Percentiles rank a stretch among this genome's conserved stretches.
Evolutionary conservation across 2,888 invertebrate species (phyloP).

Genomic region (Ypsolopha scabrella): DNA sequence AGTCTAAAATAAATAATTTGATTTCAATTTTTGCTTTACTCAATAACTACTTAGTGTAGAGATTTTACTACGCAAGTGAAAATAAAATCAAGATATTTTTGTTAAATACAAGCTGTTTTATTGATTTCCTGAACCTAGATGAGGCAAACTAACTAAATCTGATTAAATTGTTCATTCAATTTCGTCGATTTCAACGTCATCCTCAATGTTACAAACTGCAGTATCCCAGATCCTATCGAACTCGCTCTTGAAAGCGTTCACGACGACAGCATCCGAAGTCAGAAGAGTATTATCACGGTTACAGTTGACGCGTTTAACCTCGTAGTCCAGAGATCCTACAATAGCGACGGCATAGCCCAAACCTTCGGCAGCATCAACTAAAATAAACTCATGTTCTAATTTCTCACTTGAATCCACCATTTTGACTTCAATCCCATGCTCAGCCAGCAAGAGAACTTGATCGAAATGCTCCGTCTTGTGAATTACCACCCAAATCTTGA

Average conservation of each 20-base stretch:
- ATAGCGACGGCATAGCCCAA: slow-evolving; percentile 29
- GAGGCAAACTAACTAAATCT: no score
- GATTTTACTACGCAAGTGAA: slow-evolving; percentile 31
- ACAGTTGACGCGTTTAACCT: slow-evolving; percentile 25
- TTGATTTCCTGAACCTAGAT: slow-evolving; percentile 13
- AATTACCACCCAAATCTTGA: slow-evolving; percentile 30
- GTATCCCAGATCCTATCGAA: slow-evolving; percentile 41
- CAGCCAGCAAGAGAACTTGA: slow-evolving; percentile 22
- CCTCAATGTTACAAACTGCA: slow-evolving; percentile 7
- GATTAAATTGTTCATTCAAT: slow-evolving; percentile 1
- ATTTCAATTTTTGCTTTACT: slow-evolving; percentile 4
- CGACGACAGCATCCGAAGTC: slow-evolving; percentile 28
- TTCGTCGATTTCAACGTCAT: slow-evolving; percentile 6
- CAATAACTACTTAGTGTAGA: slow-evolving; percentile 21
- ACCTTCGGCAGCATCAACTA: slow-evolving; percentile 28
- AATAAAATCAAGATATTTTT: slow-evolving; percentile 60
- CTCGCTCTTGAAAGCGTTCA: slow-evolving; percentile 29
- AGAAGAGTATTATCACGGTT: slow-evolving; percentile 34
- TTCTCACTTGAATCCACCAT: slow-evolving; percentile 23
- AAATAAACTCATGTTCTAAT: slow-evolving; percentile 39
- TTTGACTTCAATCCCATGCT: slow-evolving; percentile 35
- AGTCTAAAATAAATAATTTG: no score
- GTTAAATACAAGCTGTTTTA: slow-evolving; percentile 42
- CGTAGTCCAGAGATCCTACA: slow-evolving; percentile 37
- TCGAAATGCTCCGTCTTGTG: slow-evolving; percentile 26